Evolutionary conservation across 1,140 invertebrate genomes (phyloP), one percentile per base, ranked within the genome.

Genomic region (Venturia canescens): DNA sequence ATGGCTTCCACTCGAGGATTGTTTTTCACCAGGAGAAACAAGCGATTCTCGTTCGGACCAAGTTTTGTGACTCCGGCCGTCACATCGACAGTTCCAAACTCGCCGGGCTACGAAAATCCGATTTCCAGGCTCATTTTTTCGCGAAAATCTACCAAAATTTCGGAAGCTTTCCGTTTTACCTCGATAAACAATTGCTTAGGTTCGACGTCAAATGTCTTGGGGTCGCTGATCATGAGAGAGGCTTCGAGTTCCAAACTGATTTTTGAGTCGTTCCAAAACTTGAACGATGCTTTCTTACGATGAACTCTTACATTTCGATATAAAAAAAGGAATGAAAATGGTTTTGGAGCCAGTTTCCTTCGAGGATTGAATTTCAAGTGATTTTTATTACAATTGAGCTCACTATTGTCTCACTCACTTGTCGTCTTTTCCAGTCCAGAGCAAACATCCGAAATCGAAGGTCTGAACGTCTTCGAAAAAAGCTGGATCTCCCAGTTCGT

Each of bases 401-500:
- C 7, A 26, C 34, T 70, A 21, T 71, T 38, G 63, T 60, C 6
- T 78, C 5, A 75, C 77, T 21, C 76, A 90, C 86, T 83, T 87
- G 70, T 84, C 82, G 3, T 85, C 80, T 13, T 85, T 84, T 34
- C 53, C 66, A 15, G 77, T 79, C 9, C 86, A 29, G 11, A 88
- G 16, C n/a, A 90, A 71, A 60, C 81, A 83, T 66, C 90, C 90
- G 77, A 91, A 90, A 80, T 90, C 86, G 63, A 84, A 90, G 1
- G 66, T 74, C 16, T 81, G 26, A 9, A 60, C 80, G 9, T 90
- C 86, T 3, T 85, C 23, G 63, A 89, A 87, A 60, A 86, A 91
- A 5, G 85, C 82, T 0, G 87, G 85, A 11, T 81, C 80, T 18
- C 86, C 82, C 13, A 78, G 26, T 0, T 86, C 83, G n/a, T 81